Base-by-base conservation (phyloP, 2,113 vertebrate genomes). In the Herpailurus yagouaroundi region DNA sequence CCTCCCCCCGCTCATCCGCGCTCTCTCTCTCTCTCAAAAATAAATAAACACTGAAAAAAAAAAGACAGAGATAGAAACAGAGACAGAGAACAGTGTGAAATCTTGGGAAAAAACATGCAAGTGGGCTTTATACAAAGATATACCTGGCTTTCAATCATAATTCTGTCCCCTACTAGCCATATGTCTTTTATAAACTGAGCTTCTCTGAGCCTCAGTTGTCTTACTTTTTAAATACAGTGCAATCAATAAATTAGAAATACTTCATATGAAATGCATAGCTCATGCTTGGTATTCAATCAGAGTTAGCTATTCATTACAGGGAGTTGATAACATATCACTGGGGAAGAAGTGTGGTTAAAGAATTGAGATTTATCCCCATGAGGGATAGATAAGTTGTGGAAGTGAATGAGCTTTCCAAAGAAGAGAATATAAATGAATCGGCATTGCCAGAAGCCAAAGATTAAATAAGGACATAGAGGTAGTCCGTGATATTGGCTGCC, bases 281-380 rank as follows among this genome's bases (percentile, higher is more conserved):
- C 31, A 80, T 41, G n/a, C 50, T 57, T 89, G n/a, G 68, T 91
- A 79, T 66, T 91, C 25, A 83, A 21, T 38, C 3, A n/a, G 60
- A 89, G 36, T 92, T 92, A 92, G 55, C 74, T 76, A 68, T 82
- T 87, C n/a, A 63, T 50, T 80, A 80, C 13, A 94, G 38, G 12
- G 19, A 92, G 55, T 27, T 92, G 77, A 38, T 31, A 63, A 64
- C 80, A 66, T 38, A 41, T 50, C 80, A 89, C 64, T 81, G 38
- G 45, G 50, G 48, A 50, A 74, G 64, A 88, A 83, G 52, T 97
- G 80, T 93, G 55, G 52, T 73, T 93, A 95, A 94, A 91, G 81
- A 94, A 85, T 33, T 41, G 8, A 94, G 76, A 89, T 83, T 89
- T 36, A 89, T 33, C 48, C 57, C 64, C 27, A 73, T 33, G 36